Evolutionary conservation across 2,888 invertebrate species (phyloP), one percentile per base, ranked within the genome.

Genomic region (Ypsolopha sequella): DNA sequence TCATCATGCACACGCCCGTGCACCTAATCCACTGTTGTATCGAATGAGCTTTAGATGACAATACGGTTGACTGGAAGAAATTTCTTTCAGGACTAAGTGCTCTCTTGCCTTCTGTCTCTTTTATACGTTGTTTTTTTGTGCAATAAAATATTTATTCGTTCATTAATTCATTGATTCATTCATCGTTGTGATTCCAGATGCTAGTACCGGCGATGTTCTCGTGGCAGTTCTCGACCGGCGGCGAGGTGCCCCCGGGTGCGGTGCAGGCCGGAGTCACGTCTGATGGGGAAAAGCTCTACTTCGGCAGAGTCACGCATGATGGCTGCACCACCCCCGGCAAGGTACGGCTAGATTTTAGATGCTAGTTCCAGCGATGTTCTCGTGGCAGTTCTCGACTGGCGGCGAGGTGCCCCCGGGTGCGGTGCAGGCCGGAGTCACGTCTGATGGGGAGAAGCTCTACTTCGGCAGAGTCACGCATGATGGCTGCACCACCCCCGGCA

Each of bases 311-410:
- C 51, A 82, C 88, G 38, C 89, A 91, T 57, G 89, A 91, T 57
- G 92, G 92, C 8, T 88, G 91, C 60, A 87, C 91, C 55, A 91
- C 91, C 9, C 84, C 92, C 53, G 93, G 93, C 66, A 93, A 92
- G 88, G 91, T 92, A 36, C n/a, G n/a, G n/a, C n/a, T n/a, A n/a
- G n/a, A n/a, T n/a, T n/a, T n/a, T 64, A 91, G 88, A 88, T 91
- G 43, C 76, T 93, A 48, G 89, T 89, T 11, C 89, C 89, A 33
- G 79, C 87, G 1, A 89, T 89, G 71, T 90, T 91, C 66, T 87
- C 87, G 7, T 93, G 93, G 93, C 88, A 89, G 69, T 85, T 88
- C 61, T 86, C 87, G 4, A 84, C 87, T 6, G 80, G 88, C 57
- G 92, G 92, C 11, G 73, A 76, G 1, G 88, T 93, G 6, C 93